Base-by-base conservation (phyloP, 2,113 vertebrate species). In the Prunella fulvescens region DNA sequence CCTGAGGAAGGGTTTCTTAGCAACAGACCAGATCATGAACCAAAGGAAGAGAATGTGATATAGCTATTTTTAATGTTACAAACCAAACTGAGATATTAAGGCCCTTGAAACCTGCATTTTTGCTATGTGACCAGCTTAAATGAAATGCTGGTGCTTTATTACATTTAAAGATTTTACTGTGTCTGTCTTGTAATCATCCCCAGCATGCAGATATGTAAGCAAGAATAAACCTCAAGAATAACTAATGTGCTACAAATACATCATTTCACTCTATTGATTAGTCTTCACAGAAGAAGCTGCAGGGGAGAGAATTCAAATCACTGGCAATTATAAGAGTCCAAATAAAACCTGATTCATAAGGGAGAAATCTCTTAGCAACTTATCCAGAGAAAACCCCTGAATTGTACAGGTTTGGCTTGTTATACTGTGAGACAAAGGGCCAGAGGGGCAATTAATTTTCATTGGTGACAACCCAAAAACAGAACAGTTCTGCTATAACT, bases 1-100 rank as follows among this genome's bases (percentile, higher is more conserved):
- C 89, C 70, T 92, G 73, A 90, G 84, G 54, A 89, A 90, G 66
- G 62, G 93, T 95, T 95, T 95, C 94, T 92, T 95, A 92, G 96
- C 93, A 96, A 95, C 93, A 93, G 70, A 76, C 53, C 6, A 1
- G 81, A 86, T 89, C 84, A 65, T 54, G 89, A 69, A 69, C 78
- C 33, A 76, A 72, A 85, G 84, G 37, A 91, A 80, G 57, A 71
- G 78, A 93, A 66, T 70, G 42, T 51, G 83, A 79, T 85, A 57
- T 5, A 79, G 50, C 24, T 93, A 76, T 91, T 92, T 93, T 87
- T 80, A 91, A 84, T 62, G 39, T 69, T 86, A 77, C 24, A 94
- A 81, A 44, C 10, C 48, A 76, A 89, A 60, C 33, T 2, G 31
- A 71, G 57, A 50, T 18, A 80, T 76, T 71, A 76, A 72, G 42